These are phyloP conservation scores for Pseudochromis fuscus DNA, from an alignment of 2,797 vertebrate species.

Conservation along the genomic window DNA sequence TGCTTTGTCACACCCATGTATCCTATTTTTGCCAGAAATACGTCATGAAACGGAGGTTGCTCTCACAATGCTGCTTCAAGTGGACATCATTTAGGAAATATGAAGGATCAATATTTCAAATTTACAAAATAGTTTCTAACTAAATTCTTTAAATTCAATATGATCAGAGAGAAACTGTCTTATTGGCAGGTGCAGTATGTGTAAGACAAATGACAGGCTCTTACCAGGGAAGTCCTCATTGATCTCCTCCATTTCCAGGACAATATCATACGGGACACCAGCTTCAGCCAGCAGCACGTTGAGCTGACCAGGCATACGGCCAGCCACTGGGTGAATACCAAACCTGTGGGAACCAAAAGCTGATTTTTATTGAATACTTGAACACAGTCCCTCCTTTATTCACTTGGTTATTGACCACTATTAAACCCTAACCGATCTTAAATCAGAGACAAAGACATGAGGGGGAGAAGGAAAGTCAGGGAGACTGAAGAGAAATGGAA, in stretches of 20 bases:
- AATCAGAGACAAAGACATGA: background rate
- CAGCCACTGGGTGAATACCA: slow-evolving; percentile 88
- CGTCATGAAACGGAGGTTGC: too few species aligned
- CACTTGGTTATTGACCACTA: background rate
- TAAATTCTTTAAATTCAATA: too few species aligned
- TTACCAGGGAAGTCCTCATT: slow-evolving; percentile 88
- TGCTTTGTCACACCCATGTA: too few species aligned
- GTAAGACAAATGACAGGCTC: background rate
- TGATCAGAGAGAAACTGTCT: too few species aligned
- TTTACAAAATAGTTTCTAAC: too few species aligned
- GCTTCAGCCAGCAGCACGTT: slow-evolving; percentile 88
- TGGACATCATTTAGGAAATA: too few species aligned
- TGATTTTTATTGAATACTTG: background rate
- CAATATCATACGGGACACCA: slow-evolving; percentile 87
- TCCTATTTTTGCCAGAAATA: too few species aligned
- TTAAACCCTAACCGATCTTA: background rate
- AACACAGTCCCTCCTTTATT: background rate
- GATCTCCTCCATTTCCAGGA: slow-evolving; percentile 89
- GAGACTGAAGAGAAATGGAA: background rate
- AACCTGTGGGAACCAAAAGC: slow-evolving; percentile 75
- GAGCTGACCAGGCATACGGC: slow-evolving; percentile 88
- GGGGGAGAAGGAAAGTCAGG: background rate
- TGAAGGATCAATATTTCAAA: too few species aligned
- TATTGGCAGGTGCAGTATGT: background rate
- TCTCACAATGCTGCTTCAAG: too few species aligned